Evolutionary conservation across 2,888 invertebrate species (phyloP).

Genomic region (Philaethria dido): DNA sequence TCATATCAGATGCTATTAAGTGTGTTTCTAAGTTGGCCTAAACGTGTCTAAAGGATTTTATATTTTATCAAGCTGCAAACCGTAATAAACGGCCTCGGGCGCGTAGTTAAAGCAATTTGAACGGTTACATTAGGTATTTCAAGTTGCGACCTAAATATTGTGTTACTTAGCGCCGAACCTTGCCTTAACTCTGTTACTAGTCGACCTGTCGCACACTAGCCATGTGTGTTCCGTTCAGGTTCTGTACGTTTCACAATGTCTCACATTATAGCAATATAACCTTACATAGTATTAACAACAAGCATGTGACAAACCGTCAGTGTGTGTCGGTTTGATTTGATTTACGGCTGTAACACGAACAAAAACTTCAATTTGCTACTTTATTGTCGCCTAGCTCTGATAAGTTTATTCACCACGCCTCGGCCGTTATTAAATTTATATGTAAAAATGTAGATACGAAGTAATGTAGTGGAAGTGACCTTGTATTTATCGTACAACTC

Average conservation of each 20-base stretch:
- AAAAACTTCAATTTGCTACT: conserved; percentile 26
- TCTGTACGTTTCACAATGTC: conserved; percentile 44
- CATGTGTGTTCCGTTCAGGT: conserved; percentile 38
- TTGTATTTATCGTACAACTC: conserved; percentile 64
- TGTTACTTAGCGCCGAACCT: conserved; percentile 45
- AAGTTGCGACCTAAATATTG: conserved; percentile 56
- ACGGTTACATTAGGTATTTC: conserved; percentile 53
- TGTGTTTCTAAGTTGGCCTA: neutral
- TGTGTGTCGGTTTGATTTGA: conserved; percentile 19
- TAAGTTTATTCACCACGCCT: conserved; percentile 44
- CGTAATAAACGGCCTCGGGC: conserved; percentile 51
- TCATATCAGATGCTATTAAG: neutral
- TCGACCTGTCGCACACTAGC: conserved; percentile 36
- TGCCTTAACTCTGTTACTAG: conserved; percentile 42
- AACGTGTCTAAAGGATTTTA: conserved; percentile 25
- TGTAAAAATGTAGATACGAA: conserved; percentile 41
- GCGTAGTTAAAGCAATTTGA: conserved; percentile 59
- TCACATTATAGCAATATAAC: conserved; percentile 48
- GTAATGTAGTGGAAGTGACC: conserved; percentile 62
- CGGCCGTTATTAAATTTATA: conserved; percentile 37
- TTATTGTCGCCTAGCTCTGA: conserved; percentile 36
- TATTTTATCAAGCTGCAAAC: conserved; percentile 51
- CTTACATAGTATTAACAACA: conserved; percentile 2
- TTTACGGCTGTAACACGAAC: conserved; percentile 27
- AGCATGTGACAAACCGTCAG: conserved; percentile 12